Conservation (phyloP, 2,888 invertebrate genomes). For the Hypomecis punctinalis region DNA sequence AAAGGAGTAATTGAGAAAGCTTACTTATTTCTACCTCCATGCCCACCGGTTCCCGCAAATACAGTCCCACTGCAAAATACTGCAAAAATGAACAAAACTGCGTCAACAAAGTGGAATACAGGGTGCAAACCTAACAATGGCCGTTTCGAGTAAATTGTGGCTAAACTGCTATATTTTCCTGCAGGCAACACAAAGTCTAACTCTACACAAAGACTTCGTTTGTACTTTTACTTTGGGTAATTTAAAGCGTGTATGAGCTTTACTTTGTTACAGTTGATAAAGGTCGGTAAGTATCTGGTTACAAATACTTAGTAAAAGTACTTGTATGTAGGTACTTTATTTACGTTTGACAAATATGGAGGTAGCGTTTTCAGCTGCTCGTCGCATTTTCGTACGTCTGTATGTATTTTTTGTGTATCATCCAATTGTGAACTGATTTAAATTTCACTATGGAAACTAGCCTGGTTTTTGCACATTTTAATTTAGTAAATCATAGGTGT, state of each 20-base stretch:
- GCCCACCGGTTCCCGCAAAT: background rate
- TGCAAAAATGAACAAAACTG: slow-evolving; percentile 24
- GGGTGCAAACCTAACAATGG: slow-evolving; percentile 32
- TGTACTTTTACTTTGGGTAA: slow-evolving; percentile 15
- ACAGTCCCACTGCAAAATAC: slow-evolving; percentile 16
- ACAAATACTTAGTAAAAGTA: too few species aligned
- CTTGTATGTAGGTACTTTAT: too few species aligned
- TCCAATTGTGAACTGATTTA: too few species aligned
- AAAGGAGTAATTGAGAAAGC: too few species aligned
- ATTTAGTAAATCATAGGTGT: too few species aligned
- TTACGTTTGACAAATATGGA: too few species aligned
- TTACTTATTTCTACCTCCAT: background rate
- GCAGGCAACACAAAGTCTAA: slow-evolving; percentile 17
- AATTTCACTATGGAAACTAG: too few species aligned
- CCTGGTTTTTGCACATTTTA: too few species aligned
- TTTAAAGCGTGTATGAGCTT: slow-evolving; percentile 1
- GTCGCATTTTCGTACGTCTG: too few species aligned
- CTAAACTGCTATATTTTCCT: slow-evolving; percentile 26
- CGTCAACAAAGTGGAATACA: slow-evolving; percentile 27
- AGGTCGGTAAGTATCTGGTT: slow-evolving; percentile 3
- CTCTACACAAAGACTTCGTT: slow-evolving; percentile 20
- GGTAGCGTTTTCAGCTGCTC: too few species aligned
- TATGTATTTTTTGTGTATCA: too few species aligned
- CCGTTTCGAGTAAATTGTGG: slow-evolving; percentile 30
- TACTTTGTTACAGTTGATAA: slow-evolving; percentile 15